phyloP scores from a whole-genome alignment of 1,140 invertebrate species.

The Drosophila quadrilineata region DNA sequence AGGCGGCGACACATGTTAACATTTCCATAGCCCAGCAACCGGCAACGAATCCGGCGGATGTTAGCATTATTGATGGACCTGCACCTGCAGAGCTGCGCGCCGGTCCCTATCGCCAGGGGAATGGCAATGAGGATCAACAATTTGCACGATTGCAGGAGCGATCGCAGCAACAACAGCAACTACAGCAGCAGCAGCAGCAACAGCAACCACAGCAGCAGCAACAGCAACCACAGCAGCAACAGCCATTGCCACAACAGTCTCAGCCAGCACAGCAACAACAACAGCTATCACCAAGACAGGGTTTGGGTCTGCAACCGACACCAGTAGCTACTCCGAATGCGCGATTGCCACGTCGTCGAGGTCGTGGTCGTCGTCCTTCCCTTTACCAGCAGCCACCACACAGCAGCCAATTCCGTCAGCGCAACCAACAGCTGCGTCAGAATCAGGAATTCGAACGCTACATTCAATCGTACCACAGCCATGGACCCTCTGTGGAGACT shows the following conservation, averaged over 20 bases:
- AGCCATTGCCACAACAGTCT: constrained; percentile 12
- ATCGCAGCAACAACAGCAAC: constrained; percentile 26
- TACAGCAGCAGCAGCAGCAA: constrained; percentile 1
- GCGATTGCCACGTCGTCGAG: constrained; percentile 43
- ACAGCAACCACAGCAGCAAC: constrained; percentile 1
- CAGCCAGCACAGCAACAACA: constrained; percentile 28
- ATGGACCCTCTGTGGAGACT: constrained; percentile 75
- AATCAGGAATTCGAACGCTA: constrained; percentile 79
- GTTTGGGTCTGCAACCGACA: constrained; percentile 49
- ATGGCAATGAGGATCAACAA: constrained; percentile 36
- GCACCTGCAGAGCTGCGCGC: constrained; percentile 66
- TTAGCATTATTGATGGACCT: constrained; percentile 63
- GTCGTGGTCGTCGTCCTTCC: constrained; percentile 46
- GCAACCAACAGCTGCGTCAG: constrained; percentile 65
- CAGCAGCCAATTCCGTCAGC: constrained; percentile 63
- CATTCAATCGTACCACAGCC: constrained; percentile 74
- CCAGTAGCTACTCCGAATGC: constrained; percentile 16
- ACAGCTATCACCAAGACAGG: constrained; percentile 42
- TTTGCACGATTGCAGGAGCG: constrained; percentile 57
- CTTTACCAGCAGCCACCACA: constrained; percentile 56
- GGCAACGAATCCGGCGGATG: constrained; percentile 71
- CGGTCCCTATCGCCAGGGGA: constrained; percentile 36
- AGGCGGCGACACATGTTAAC: constrained; percentile 69
- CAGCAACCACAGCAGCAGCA: constrained; percentile 6
- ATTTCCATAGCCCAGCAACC: constrained; percentile 74